Evolutionary conservation across 2,888 invertebrate genomes (phyloP).

Genomic region (Siphlonurus alternatus): DNA sequence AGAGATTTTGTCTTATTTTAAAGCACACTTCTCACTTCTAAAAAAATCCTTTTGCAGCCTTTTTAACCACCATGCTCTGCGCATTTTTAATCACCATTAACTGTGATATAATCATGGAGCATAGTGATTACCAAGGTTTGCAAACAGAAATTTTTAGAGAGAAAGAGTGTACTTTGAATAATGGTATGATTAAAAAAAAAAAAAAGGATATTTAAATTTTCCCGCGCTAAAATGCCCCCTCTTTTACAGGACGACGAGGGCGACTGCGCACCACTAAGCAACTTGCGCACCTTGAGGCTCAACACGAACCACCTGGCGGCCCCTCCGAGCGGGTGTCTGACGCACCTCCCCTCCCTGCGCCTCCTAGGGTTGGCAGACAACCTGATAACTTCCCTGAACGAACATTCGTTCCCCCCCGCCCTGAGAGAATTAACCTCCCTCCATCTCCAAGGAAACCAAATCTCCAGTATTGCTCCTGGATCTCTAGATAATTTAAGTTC

Average conservation of each 20-base stretch:
- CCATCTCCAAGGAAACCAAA: constrained; percentile 52
- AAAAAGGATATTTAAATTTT: too few species aligned
- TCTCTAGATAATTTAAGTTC: constrained; percentile 59
- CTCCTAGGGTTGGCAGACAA: constrained; percentile 63
- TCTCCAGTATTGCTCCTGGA: constrained; percentile 49
- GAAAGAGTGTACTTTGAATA: too few species aligned
- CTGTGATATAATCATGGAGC: too few species aligned
- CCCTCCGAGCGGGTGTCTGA: constrained; percentile 18
- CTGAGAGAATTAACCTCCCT: constrained; percentile 42
- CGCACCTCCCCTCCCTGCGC: constrained; percentile 40
- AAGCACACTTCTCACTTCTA: too few species aligned
- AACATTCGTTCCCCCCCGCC: constrained; percentile 55
- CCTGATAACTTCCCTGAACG: constrained; percentile 52
- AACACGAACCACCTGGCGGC: constrained; percentile 52
- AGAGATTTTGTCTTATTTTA: too few species aligned
- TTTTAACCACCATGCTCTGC: too few species aligned
- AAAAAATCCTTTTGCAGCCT: too few species aligned
- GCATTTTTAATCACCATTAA: too few species aligned
- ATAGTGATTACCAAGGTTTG: too few species aligned
- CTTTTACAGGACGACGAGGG: constrained; percentile 30
- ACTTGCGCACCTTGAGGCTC: constrained; percentile 52
- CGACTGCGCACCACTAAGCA: constrained; percentile 48
- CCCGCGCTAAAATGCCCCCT: too few species aligned
- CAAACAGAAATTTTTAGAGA: too few species aligned
- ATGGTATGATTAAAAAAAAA: too few species aligned